A percentile compares a stretch with the other conserved stretches of the same genome.
Conservation (phyloP, 2,888 invertebrate species). For the Pediacus dermestoides region DNA sequence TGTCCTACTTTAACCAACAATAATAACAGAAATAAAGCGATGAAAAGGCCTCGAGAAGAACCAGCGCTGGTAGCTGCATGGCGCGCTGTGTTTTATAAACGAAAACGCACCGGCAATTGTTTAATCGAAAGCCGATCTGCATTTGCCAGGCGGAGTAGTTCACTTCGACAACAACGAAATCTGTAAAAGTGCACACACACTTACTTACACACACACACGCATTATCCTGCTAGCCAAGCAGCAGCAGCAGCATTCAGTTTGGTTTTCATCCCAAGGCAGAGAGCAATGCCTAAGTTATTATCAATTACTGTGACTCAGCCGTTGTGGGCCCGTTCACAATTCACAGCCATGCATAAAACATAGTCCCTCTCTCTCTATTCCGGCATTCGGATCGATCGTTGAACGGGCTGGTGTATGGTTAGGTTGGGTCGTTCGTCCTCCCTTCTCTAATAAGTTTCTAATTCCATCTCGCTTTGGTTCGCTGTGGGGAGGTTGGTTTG, state of each 20-base stretch:
- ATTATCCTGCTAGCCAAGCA: too few species aligned
- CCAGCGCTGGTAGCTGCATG: too few species aligned
- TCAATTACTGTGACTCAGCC: constrained; percentile 54
- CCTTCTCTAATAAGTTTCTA: constrained; percentile 48
- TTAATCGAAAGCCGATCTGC: constrained; percentile 5
- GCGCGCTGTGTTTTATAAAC: too few species aligned
- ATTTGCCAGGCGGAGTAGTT: constrained; percentile 7
- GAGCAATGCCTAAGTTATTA: constrained; percentile 51
- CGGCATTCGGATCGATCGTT: constrained; percentile 50
- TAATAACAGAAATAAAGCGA: too few species aligned
- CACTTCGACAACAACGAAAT: too few species aligned
- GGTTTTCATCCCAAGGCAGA: constrained; percentile 37
- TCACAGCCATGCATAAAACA: constrained; percentile 50
- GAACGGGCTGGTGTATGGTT: constrained; percentile 48
- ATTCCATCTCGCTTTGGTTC: constrained; percentile 34
- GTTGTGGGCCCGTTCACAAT: constrained; percentile 47
- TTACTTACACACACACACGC: constrained; percentile 5
- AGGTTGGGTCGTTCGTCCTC: constrained; percentile 50
- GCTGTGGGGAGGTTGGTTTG: constrained; percentile 17
- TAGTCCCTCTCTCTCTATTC: constrained; percentile 50
- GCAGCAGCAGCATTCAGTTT: constrained; percentile 33
- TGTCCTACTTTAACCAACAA: too few species aligned
- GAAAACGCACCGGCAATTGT: constrained; percentile 1
- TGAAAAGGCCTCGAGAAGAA: too few species aligned
- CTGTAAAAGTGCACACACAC: constrained; percentile 9